phyloP scores from a whole-genome alignment of 2,797 vertebrate genomes.

The Thunnus albacares region DNA sequence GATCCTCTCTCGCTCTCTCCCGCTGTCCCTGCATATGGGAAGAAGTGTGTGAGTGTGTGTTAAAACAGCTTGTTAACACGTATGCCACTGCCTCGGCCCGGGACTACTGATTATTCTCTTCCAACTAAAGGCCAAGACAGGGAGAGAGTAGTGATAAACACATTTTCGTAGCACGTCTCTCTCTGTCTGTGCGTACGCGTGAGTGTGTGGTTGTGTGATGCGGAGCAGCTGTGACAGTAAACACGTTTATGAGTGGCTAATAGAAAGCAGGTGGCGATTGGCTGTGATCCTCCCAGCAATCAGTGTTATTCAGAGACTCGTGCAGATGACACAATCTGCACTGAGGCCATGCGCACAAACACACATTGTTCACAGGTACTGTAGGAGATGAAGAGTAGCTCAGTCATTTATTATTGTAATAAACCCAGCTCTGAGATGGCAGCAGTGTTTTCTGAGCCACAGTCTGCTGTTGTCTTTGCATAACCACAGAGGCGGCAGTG shows the following conservation, averaged over 20 bases:
- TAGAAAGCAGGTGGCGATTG: slow-evolving; percentile 92
- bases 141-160: slow-evolving; percentile 68
- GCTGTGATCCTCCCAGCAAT: slow-evolving; percentile 83
- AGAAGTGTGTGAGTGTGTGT: slow-evolving; percentile 46
- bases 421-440: slow-evolving; percentile 24
- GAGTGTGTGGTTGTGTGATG: slow-evolving; percentile 82
- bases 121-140: slow-evolving; percentile 62
- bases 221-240: slow-evolving; percentile 94
- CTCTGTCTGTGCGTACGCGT: slow-evolving; percentile 17
- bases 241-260: slow-evolving; percentile 95
- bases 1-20: slow-evolving; percentile 27
- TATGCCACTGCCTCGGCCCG: slow-evolving; percentile 66
- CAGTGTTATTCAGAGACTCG: slow-evolving; percentile 42
- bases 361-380: slow-evolving; percentile 19
- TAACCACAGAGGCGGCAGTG: slow-evolving; percentile 54
- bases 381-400: slow-evolving; percentile 7
- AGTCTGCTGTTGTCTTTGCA: slow-evolving; percentile 63
- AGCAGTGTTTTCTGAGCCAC: slow-evolving; percentile 30
- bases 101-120: slow-evolving; percentile 69
- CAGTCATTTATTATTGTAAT: slow-evolving; percentile 40
- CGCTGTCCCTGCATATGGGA: slow-evolving; percentile 41
- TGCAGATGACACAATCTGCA: slow-evolving; percentile 64
- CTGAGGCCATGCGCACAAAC: slow-evolving; percentile 22
- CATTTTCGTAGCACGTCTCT: slow-evolving; percentile 46
- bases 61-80: slow-evolving; percentile 81